Base-by-base conservation (phyloP, 2,797 vertebrate genomes). In the Agapornis canus region DNA sequence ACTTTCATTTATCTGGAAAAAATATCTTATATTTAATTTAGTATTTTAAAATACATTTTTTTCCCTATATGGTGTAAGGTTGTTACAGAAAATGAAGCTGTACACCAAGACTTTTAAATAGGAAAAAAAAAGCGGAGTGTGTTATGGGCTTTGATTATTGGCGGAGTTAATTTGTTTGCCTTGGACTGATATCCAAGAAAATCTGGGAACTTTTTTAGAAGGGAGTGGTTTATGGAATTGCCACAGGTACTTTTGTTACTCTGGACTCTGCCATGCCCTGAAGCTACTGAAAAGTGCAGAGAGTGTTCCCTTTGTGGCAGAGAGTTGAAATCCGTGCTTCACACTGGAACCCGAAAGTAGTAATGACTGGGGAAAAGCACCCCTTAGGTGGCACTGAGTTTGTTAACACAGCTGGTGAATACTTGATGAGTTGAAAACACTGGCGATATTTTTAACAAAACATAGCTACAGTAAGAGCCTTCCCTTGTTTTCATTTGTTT, bases 21-120 rank as follows among this genome's bases (percentile, higher is more conserved):
- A 21, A 52, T 23, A 21, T 9, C 8, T 76, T 82, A 14, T 1
- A 0, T 57, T 69, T 69, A 66, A 66, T 69, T 76, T 26, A 23
- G 18, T 61, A 4, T 21, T 78, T 92, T 52, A 71, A 90, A 66
- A 39, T 35, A 39, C 1, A 13, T 79, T 89, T 82, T 86, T 86
- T 32, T 51, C 10, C 5, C 3, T 63, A 1, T 63, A 14, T 4
- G 0, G 4, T 54, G 1, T 63, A 10, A 3, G 0, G 3, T 39
- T 76, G 29, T 49, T 84, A 69, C 11, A 21, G 42, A 56, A 73
- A n/a, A 35, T 1, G 1, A 39, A 61, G 51, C 31, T n/a, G 35
- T 59, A 63, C 15, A 49, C 11, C 8, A 57, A 47, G 10, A 10
- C 42, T 49, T 93, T 81, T 27, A 59, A 73, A 54, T 18, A 17